Conservation (phyloP, 2,113 vertebrate species). For the Isurus oxyrinchus region DNA sequence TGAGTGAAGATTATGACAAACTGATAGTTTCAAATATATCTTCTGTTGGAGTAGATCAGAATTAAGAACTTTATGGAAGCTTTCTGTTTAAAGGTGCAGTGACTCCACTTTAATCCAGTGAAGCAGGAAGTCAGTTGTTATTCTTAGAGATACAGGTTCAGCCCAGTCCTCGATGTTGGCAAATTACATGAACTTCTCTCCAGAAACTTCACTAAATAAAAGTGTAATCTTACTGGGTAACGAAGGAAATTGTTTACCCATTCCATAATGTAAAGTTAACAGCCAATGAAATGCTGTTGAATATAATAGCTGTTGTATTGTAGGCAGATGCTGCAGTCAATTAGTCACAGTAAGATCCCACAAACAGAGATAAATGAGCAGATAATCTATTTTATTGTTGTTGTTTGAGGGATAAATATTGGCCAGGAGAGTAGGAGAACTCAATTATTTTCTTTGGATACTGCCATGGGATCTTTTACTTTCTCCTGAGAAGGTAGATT, state of each 20-base stretch:
- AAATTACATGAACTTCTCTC: neutral
- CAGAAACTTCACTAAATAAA: neutral
- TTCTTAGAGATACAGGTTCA: neutral
- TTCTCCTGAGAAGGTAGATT: neutral
- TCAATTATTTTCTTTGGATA: neutral
- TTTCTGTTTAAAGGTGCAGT: too few species aligned
- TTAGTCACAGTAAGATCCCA: neutral
- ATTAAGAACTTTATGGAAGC: too few species aligned
- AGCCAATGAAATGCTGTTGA: neutral
- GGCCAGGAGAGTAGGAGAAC: neutral
- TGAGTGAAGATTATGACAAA: too few species aligned
- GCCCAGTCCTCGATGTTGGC: neutral
- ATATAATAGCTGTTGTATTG: neutral
- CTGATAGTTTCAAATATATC: too few species aligned
- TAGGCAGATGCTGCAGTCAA: neutral
- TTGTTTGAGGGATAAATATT: neutral
- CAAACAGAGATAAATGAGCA: neutral
- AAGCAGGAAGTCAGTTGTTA: neutral
- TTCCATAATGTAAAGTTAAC: neutral
- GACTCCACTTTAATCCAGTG: neutral
- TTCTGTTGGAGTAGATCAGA: too few species aligned
- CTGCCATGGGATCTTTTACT: neutral
- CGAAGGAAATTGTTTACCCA: neutral
- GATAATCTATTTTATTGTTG: neutral
- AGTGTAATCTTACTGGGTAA: neutral